phyloP scores from a whole-genome alignment of 2,113 vertebrate genomes.

The Gobiocypris rarus region DNA sequence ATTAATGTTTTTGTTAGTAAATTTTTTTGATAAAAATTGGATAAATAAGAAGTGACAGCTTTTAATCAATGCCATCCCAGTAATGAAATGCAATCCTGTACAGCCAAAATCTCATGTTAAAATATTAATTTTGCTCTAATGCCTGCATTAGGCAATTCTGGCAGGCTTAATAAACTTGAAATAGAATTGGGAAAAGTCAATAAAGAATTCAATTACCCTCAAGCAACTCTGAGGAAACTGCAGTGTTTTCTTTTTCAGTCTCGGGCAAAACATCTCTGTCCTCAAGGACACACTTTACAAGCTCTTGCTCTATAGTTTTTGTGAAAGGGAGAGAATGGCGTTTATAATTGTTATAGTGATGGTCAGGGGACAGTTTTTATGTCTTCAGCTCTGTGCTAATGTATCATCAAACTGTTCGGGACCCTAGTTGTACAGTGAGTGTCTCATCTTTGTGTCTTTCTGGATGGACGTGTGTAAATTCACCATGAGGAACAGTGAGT shows the following conservation, averaged over 20 bases:
- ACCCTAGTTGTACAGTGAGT: background rate
- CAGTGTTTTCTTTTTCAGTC: constrained; percentile 43
- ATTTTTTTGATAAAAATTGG: constrained; percentile 63
- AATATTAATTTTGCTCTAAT: constrained; percentile 80
- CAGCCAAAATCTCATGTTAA: constrained; percentile 68
- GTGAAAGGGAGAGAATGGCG: background rate
- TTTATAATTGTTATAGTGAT: constrained; percentile 28
- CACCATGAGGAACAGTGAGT: constrained; percentile 20
- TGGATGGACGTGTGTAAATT: constrained; percentile 24
- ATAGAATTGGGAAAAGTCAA: constrained; percentile 79
- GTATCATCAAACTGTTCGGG: background rate
- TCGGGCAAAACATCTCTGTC: constrained; percentile 50
- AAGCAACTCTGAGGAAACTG: constrained; percentile 68
- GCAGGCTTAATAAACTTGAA: constrained; percentile 75
- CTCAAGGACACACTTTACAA: constrained; percentile 63
- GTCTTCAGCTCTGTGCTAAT: background rate
- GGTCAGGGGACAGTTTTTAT: constrained; percentile 23
- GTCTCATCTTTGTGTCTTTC: constrained; percentile 29
- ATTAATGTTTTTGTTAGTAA: constrained; percentile 65
- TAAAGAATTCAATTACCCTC: constrained; percentile 77
- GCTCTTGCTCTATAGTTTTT: constrained; percentile 21
- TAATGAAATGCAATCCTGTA: constrained; percentile 73
- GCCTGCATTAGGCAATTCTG: constrained; percentile 73
- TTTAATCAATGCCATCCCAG: constrained; percentile 74
- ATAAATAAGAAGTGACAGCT: constrained; percentile 70